Percentiles rank a stretch among this genome's conserved stretches.
Conservation (phyloP, 2,797 vertebrate genomes). For the Columba guinea region DNA sequence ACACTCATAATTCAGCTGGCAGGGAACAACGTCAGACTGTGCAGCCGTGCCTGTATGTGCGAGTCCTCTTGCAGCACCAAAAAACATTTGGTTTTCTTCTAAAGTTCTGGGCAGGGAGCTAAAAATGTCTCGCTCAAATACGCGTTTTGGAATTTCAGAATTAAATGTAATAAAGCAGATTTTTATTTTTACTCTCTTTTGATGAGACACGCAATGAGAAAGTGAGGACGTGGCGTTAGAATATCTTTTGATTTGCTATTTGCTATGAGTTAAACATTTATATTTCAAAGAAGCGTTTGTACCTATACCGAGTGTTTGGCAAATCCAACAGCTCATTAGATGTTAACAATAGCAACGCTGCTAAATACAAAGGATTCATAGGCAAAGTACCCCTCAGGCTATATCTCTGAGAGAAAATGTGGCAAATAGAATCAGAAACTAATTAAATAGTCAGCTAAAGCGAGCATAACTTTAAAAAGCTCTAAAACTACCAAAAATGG, state of each 20-base stretch:
- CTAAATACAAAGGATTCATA: slow-evolving; percentile 69
- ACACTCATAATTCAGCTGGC: not conserved
- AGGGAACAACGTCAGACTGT: accelerated
- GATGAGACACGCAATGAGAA: not conserved
- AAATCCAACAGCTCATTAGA: slow-evolving; percentile 65
- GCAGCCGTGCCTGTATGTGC: not conserved
- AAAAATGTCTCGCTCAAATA: not conserved
- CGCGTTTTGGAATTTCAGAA: not conserved
- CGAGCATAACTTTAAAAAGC: slow-evolving; percentile 74
- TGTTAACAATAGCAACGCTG: slow-evolving; percentile 66
- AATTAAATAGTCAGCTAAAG: slow-evolving; percentile 81
- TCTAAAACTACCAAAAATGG: slow-evolving; percentile 81
- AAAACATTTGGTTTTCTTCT: not conserved
- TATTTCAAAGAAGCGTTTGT: slow-evolving; percentile 49
- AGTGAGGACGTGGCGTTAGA: not conserved
- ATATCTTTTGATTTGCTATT: slow-evolving; percentile 54
- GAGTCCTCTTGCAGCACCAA: not conserved
- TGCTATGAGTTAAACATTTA: slow-evolving; percentile 52
- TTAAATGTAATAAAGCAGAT: slow-evolving; percentile 6
- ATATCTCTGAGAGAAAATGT: slow-evolving; percentile 70
- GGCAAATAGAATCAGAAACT: slow-evolving; percentile 78
- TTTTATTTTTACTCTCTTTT: slow-evolving; percentile 16
- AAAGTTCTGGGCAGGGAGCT: not conserved
- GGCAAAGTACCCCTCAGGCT: slow-evolving; percentile 53
- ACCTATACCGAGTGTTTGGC: slow-evolving; percentile 1